Base-by-base conservation (phyloP, 30 jellyfish, hydroid and myxozoan genomes). In the Aurelia coerulea region DNA sequence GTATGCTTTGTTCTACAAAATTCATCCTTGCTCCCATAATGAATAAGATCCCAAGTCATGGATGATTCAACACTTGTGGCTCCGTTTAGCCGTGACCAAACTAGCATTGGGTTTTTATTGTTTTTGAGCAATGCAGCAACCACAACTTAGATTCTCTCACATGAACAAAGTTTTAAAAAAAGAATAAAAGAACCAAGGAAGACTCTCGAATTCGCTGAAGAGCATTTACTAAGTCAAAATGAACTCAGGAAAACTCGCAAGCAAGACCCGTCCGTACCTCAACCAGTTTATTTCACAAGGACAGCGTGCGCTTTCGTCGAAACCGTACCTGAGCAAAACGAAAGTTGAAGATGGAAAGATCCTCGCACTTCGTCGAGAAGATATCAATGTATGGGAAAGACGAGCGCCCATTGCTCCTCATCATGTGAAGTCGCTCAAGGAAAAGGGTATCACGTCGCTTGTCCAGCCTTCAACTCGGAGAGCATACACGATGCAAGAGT, bases 391-490 rank as follows among this genome's bases (percentile, higher is more conserved):
- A 10, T 92, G 98, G 98, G 98, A 92, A 76, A 49, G 98, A 74
- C 80, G 98, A 3, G 97, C 98, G 3, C 98, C 98, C 1, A 87
- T 92, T 16, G 92, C 98, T 12, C 98, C 98, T 2, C 95, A 84
- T 32, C 98, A 92, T 76, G 84, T 87, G 56, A 80, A 81, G 59
- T 94, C 80, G 3, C 76, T 92, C 16, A 68, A 69, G 35, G 92
- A 87, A 31, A 76, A 87, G 68, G 95, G 97, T 1, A 88, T 93
- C 51, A 77, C 91, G 10, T 95, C 93, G 10, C 88, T 93, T 53
- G 98, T 93, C 6, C 98, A 93, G 83, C 98, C 98, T 11, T 93
- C 98, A 2, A 93, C 98, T 2, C 90, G 98, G 17, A 75, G 98
- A 35, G 98, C 98, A 11, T 93, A 93, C 83, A 93, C 98, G 8